Percentiles rank a stretch among this genome's conserved stretches.
Conservation (phyloP, 2,888 invertebrate species). For the Macrophya alboannulata region DNA sequence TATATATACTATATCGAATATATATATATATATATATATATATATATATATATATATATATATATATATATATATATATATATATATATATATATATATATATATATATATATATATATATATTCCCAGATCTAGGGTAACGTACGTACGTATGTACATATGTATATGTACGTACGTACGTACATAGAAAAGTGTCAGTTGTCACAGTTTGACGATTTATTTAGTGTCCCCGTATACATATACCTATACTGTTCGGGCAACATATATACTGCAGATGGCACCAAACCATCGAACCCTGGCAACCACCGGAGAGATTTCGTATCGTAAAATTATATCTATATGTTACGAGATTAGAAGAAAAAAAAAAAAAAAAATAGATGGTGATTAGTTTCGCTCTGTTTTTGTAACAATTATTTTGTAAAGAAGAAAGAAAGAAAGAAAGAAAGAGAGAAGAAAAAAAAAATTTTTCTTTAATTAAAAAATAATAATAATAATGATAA, state of each 20-base stretch:
- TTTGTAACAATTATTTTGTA: neutral
- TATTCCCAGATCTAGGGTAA: neutral
- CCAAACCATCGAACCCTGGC: neutral
- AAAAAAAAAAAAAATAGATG: no score
- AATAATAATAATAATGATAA: neutral
- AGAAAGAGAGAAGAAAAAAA: neutral
- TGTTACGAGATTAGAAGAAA: neutral
- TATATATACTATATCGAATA: no score
- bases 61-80: neutral
- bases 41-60: neutral
- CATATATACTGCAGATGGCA: neutral
- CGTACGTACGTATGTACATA: neutral
- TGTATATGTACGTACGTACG: neutral
- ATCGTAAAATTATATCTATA: neutral
- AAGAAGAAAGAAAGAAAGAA: neutral
- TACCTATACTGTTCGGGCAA: neutral
- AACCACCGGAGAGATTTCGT: neutral
- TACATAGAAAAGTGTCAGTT: constrained; percentile 27
- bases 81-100: neutral
- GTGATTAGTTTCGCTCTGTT: constrained; percentile 38
- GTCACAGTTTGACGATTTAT: constrained; percentile 49
- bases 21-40: neutral
- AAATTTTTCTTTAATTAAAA: neutral
- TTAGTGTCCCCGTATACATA: neutral
- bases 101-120: neutral